phyloP scores from a whole-genome alignment of 92 coral and sea anemone species.

The Virgularia gustaviana region DNA sequence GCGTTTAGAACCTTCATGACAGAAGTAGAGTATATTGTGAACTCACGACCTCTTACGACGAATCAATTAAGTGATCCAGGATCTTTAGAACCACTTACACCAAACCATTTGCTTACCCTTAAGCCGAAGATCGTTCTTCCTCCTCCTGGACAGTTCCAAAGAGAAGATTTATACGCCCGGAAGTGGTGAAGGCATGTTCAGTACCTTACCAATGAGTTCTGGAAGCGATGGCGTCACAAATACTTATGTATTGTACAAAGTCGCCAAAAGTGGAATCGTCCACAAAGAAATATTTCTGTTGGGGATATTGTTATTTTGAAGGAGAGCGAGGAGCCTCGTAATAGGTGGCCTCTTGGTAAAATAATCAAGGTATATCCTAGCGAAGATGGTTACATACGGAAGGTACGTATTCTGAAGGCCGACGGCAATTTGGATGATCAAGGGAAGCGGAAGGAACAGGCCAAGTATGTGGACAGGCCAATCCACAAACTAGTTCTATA shows the following conservation, averaged over 20 bases:
- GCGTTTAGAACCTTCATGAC: slow-evolving; percentile 51
- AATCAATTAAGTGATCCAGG: slow-evolving; percentile 9
- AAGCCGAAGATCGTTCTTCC: no score
- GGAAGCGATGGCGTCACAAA: no score
- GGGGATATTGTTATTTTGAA: no score
- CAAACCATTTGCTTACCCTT: slow-evolving; percentile 1
- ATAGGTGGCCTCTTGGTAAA: slow-evolving; percentile 48
- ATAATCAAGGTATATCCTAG: slow-evolving; percentile 46
- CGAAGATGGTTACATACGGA: slow-evolving; percentile 34
- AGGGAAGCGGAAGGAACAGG: slow-evolving; percentile 23
- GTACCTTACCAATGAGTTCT: no score
- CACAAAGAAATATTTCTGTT: no score
- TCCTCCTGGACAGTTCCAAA: no score
- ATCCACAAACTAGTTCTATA: slow-evolving; percentile 41
- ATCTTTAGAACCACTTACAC: slow-evolving; percentile 16
- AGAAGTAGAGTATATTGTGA: slow-evolving; percentile 49
- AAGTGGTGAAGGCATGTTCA: no score
- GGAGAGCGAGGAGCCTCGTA: slow-evolving; percentile 25
- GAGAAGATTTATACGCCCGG: no score
- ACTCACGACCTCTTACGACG: slow-evolving; percentile 54
- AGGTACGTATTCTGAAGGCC: slow-evolving; percentile 37
- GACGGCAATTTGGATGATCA: slow-evolving; percentile 26
- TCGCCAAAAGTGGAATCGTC: no score
- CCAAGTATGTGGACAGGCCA: slow-evolving; percentile 26
- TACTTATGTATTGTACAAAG: no score